Evolutionary conservation across 2,797 vertebrate genomes (phyloP).

Genomic region (Gymnothorax javanicus): DNA sequence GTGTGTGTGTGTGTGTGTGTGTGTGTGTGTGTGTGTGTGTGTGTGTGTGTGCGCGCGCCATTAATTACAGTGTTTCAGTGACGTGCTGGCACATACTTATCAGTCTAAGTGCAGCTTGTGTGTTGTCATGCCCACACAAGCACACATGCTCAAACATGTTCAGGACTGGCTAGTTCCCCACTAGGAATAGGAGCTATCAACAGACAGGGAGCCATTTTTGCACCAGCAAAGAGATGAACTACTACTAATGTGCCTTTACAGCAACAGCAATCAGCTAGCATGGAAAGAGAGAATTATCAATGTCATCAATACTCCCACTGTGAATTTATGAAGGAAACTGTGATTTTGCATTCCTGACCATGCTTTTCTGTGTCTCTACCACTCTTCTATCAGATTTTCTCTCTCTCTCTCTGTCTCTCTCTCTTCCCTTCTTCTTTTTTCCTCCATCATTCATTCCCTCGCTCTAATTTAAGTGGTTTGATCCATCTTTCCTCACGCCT

Average conservation of each 20-base stretch:
- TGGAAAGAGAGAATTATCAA: constrained; percentile 9
- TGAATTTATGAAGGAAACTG: background rate
- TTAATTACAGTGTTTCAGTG: background rate
- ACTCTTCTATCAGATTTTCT: background rate
- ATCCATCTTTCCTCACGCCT: constrained; percentile 41
- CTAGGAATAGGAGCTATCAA: background rate
- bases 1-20: background rate
- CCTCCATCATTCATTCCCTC: constrained; percentile 27
- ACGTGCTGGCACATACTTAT: background rate
- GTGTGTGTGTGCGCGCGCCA: background rate
- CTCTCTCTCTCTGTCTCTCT: constrained; percentile 1
- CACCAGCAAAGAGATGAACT: background rate
- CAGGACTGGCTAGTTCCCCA: background rate
- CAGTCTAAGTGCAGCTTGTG: constrained; percentile 15
- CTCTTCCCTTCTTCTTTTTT: background rate
- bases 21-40: constrained; percentile 10
- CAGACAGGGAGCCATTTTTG: constrained; percentile 4
- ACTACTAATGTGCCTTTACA: background rate
- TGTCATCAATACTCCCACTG: background rate
- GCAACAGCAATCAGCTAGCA: background rate
- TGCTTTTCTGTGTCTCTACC: constrained; percentile 7
- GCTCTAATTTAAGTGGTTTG: constrained; percentile 42
- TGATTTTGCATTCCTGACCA: background rate
- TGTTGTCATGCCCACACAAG: background rate
- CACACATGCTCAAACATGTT: background rate